These are phyloP conservation scores for Penaeus monodon DNA, from an alignment of 2,888 invertebrate species.

Conservation along the genomic window DNA sequence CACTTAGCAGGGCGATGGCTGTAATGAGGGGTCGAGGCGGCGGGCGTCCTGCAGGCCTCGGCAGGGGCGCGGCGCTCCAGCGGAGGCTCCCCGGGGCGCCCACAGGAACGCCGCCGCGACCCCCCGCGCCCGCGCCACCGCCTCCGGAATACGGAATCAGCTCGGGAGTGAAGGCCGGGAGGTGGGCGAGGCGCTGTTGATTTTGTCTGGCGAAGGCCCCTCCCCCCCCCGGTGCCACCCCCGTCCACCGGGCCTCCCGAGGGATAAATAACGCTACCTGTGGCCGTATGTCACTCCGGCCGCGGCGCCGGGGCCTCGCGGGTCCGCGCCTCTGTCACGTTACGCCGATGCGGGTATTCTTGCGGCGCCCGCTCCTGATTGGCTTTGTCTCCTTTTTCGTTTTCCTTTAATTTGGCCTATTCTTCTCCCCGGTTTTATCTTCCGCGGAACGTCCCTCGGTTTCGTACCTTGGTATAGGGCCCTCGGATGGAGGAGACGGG, in stretches of 20 bases:
- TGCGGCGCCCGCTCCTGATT: no score
- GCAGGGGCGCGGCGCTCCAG: conserved; percentile 54
- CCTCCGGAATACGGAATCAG: conserved; percentile 55
- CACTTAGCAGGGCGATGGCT: conserved; percentile 53
- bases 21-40: conserved; percentile 54
- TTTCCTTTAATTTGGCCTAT: no score
- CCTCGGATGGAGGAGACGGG: no score
- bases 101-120: conserved; percentile 44
- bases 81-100: conserved; percentile 37
- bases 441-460: no score
- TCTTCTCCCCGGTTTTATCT: no score
- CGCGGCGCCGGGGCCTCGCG: conserved; percentile 11
- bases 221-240: neutral
- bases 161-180: conserved; percentile 42
- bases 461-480: no score
- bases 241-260: neutral
- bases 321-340: no score
- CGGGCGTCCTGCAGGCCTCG: conserved; percentile 48
- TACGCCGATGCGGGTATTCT: no score
- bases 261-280: conserved; percentile 30
- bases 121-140: conserved; percentile 36
- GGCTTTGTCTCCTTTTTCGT: no score
- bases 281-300: conserved; percentile 7
- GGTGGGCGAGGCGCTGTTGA: conserved; percentile 50
- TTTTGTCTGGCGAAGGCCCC: conserved; percentile 43